These are phyloP conservation scores for Aselliscus stoliczkanus DNA, from an alignment of 2,797 vertebrate species.

Conservation along the genomic window DNA sequence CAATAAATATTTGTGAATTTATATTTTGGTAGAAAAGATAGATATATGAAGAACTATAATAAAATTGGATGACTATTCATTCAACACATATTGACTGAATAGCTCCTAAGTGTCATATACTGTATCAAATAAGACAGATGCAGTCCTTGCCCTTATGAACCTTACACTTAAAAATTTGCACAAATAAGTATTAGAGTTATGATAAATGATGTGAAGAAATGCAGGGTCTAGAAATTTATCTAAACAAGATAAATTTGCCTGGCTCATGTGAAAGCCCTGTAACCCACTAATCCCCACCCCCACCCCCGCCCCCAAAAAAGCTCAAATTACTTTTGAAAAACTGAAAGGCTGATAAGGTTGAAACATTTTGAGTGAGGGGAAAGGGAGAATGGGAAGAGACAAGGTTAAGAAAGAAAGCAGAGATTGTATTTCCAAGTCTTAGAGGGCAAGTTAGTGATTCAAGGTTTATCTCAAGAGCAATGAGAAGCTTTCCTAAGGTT, in stretches of 20 bases:
- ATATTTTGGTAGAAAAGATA: neutral
- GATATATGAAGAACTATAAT: neutral
- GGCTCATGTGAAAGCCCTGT: neutral
- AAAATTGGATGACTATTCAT: neutral
- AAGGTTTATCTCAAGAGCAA: neutral
- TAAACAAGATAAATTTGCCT: neutral
- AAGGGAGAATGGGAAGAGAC: neutral
- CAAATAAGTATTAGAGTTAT: neutral
- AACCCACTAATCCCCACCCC: too few species aligned
- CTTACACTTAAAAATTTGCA: neutral
- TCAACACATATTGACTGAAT: neutral
- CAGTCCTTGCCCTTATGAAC: neutral
- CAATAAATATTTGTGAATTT: neutral
- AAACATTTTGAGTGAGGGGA: neutral
- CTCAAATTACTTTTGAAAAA: neutral
- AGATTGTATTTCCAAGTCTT: neutral
- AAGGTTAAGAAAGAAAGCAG: neutral
- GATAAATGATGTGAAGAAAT: neutral
- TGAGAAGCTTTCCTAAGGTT: neutral
- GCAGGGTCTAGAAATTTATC: too few species aligned
- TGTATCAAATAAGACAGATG: neutral
- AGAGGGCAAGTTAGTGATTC: neutral
- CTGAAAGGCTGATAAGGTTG: neutral
- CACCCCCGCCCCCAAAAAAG: neutral
- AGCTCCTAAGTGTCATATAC: neutral